Evolutionary conservation across 53 echinoderm and acorn worm species (phyloP).

Genomic region (Antedon mediterranea): DNA sequence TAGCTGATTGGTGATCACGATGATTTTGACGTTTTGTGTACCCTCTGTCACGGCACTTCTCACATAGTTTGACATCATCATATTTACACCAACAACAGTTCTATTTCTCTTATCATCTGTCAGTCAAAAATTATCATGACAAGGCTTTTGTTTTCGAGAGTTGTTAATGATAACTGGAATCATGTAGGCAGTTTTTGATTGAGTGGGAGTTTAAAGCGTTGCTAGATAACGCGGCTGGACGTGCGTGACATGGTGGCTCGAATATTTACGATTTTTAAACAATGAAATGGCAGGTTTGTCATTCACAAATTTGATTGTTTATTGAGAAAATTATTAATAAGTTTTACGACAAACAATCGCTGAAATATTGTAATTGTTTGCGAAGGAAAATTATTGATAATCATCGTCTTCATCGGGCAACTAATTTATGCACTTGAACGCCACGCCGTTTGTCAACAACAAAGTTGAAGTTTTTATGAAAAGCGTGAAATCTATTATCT

Average conservation of each 20-base stretch:
- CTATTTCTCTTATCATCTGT: neutral
- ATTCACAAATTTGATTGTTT: neutral
- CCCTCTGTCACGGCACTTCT: neutral
- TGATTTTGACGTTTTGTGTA: neutral
- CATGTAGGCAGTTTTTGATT: neutral
- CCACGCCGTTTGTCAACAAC: too few relatives aligned
- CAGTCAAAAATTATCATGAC: neutral
- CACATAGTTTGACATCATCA: neutral
- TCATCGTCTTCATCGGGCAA: too few relatives aligned
- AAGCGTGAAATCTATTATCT: too few relatives aligned
- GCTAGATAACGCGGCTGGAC: neutral
- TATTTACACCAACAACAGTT: neutral
- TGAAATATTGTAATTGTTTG: too few relatives aligned
- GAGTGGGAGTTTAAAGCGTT: neutral
- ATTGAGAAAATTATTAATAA: too few relatives aligned
- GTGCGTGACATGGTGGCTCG: neutral
- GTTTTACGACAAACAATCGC: too few relatives aligned
- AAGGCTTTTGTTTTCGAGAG: neutral
- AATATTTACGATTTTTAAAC: neutral
- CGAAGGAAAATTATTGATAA: too few relatives aligned
- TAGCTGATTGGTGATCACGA: neutral
- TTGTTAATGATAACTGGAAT: neutral
- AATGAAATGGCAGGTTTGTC: neutral
- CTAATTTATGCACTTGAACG: too few relatives aligned
- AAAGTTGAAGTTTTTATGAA: too few relatives aligned